Conservation (phyloP, 2,113 vertebrate species). For the Thamnophis sirtalis region DNA sequence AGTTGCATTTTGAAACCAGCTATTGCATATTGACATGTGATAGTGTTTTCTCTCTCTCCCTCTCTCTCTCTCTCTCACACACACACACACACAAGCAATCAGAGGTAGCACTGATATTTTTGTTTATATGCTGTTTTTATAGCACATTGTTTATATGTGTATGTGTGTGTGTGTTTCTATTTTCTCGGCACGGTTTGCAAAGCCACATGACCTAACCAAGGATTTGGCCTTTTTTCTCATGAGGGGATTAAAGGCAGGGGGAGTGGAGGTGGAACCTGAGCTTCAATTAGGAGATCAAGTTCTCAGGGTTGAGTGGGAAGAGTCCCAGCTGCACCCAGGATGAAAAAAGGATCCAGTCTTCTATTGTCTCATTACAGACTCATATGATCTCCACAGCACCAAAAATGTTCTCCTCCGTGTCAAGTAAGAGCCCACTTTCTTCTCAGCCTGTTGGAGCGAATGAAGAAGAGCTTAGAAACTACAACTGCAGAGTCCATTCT, state of each 20-base stretch:
- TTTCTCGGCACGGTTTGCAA: background rate
- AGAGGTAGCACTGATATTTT: background rate
- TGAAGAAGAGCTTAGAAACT: background rate
- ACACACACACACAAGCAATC: background rate
- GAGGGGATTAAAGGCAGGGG: slow-evolving; percentile 19
- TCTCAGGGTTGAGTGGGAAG: slow-evolving; percentile 4
- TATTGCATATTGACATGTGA: background rate
- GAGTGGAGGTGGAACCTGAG: slow-evolving; percentile 7
- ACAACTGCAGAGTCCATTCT: background rate
- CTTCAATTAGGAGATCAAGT: slow-evolving; percentile 45
- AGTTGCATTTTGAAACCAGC: background rate
- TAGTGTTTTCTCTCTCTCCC: background rate
- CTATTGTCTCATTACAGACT: slow-evolving; percentile 6
- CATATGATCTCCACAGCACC: background rate
- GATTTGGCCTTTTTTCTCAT: slow-evolving; percentile 16
- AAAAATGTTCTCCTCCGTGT: slow-evolving; percentile 32
- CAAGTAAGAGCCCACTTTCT: background rate
- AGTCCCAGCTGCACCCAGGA: background rate
- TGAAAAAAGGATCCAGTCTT: slow-evolving; percentile 4
- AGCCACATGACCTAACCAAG: background rate
- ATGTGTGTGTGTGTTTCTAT: slow-evolving; percentile 15
- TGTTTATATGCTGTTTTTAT: slow-evolving; percentile 9
- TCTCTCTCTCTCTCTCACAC: background rate
- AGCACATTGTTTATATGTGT: background rate
- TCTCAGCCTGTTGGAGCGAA: background rate